Conservation (phyloP, 2,888 invertebrate genomes). For the Eumacrocentrus americanus region DNA sequence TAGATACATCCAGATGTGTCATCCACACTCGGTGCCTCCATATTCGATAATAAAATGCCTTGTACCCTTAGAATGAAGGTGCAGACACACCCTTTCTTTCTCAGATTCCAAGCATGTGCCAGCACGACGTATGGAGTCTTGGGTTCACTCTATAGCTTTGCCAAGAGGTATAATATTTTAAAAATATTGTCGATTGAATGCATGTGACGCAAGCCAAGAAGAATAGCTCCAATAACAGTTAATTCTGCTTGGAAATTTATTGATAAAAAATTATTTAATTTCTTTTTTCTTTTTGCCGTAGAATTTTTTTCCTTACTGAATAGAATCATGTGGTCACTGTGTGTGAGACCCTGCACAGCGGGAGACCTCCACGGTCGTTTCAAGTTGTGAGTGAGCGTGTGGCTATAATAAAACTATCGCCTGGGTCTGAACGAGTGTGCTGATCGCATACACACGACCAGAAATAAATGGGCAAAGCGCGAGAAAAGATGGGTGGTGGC, state of each 20-base stretch:
- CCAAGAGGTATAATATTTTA: background rate
- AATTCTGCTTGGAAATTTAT: background rate
- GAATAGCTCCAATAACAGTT: background rate
- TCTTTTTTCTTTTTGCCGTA: background rate
- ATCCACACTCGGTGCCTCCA: constrained; percentile 5
- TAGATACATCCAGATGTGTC: constrained; percentile 2
- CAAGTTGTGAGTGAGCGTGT: constrained; percentile 38
- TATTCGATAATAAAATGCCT: background rate
- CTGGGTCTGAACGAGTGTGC: constrained; percentile 12
- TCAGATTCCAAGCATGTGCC: constrained; percentile 1
- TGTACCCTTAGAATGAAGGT: background rate
- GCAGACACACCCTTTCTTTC: background rate
- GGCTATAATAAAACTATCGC: constrained; percentile 57
- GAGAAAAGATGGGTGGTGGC: constrained; percentile 3
- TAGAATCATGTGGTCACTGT: background rate
- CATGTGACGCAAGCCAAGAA: constrained; percentile 7
- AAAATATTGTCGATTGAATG: background rate
- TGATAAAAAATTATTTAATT: background rate
- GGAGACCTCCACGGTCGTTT: background rate
- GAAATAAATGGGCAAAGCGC: constrained; percentile 4
- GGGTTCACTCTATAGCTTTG: background rate
- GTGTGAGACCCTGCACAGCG: background rate
- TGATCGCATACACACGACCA: constrained; percentile 27
- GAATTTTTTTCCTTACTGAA: background rate
- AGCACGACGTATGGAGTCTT: background rate